phyloP scores from a whole-genome alignment of 1,140 invertebrate genomes.

The Uloborus diversus region DNA sequence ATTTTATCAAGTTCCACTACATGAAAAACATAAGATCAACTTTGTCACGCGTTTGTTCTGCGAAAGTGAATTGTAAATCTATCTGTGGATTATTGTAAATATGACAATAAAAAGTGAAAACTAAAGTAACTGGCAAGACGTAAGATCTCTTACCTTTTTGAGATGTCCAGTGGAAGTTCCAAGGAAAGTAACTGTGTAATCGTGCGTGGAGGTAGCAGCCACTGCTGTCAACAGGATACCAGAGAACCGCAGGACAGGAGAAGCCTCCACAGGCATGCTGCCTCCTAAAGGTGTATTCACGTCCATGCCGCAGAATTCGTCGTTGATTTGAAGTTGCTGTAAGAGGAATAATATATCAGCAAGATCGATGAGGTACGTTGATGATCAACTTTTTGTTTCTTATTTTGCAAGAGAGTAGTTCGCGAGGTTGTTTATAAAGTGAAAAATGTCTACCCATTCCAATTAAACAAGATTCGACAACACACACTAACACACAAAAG shows the following conservation, averaged over 20 bases:
- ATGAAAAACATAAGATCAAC: too few relatives aligned
- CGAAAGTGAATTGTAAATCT: too few relatives aligned
- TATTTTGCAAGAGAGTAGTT: background rate
- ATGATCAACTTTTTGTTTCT: background rate
- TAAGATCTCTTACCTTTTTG: constrained; percentile 87
- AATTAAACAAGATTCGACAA: background rate
- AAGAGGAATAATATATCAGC: constrained; percentile 60
- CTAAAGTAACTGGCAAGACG: too few relatives aligned
- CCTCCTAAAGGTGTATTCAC: constrained; percentile 96
- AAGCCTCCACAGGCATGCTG: constrained; percentile 84
- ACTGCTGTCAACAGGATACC: constrained; percentile 83
- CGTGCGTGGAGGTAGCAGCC: constrained; percentile 92
- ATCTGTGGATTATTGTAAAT: too few relatives aligned
- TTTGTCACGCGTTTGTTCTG: too few relatives aligned
- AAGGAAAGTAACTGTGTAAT: constrained; percentile 95
- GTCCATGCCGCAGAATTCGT: constrained; percentile 95
- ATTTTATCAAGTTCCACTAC: too few relatives aligned
- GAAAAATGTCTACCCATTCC: background rate
- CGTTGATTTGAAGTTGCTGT: constrained; percentile 87
- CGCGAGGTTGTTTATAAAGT: too few relatives aligned
- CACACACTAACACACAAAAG: background rate
- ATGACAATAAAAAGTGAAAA: too few relatives aligned
- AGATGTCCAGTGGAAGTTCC: constrained; percentile 90
- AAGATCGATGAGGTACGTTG: background rate
- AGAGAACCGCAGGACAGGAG: constrained; percentile 84